Evolutionary conservation across 2,113 vertebrate genomes (phyloP).

Genomic region (Larimichthys polyactis): DNA sequence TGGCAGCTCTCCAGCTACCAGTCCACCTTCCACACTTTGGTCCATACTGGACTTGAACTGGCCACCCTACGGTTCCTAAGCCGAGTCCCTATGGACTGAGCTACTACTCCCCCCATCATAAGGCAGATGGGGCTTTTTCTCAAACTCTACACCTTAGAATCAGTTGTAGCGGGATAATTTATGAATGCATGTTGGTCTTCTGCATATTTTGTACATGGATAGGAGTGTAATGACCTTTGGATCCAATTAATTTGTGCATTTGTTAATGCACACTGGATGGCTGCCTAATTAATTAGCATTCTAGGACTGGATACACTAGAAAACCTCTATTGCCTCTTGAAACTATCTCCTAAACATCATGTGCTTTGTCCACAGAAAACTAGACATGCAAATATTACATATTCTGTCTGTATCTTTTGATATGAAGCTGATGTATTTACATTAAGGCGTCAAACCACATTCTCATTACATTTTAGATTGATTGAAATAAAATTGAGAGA

Average conservation of each 20-base stretch:
- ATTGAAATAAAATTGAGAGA: not conserved
- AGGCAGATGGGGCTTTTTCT: not conserved
- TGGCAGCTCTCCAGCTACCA: no score
- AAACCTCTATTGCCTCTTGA: not conserved
- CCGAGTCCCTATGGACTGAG: no score
- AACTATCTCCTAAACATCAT: not conserved
- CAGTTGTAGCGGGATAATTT: not conserved
- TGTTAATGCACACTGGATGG: not conserved
- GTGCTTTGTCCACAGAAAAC: not conserved
- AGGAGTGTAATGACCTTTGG: not conserved
- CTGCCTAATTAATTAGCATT: not conserved
- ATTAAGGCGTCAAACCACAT: not conserved
- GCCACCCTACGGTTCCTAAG: no score
- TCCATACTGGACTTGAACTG: no score
- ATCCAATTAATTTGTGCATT: constrained; percentile 1
- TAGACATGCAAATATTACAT: not conserved
- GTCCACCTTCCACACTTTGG: no score
- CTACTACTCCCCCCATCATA: not conserved
- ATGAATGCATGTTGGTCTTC: not conserved
- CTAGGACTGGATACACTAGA: not conserved
- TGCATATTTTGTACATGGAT: not conserved
- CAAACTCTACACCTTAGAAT: not conserved
- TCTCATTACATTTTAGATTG: not conserved
- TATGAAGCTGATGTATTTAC: not conserved
- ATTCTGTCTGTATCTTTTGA: not conserved